Percentiles rank a stretch among this genome's conserved stretches.
Conservation (phyloP, 2,797 vertebrate species). For the Mormyrops boulengeri region DNA sequence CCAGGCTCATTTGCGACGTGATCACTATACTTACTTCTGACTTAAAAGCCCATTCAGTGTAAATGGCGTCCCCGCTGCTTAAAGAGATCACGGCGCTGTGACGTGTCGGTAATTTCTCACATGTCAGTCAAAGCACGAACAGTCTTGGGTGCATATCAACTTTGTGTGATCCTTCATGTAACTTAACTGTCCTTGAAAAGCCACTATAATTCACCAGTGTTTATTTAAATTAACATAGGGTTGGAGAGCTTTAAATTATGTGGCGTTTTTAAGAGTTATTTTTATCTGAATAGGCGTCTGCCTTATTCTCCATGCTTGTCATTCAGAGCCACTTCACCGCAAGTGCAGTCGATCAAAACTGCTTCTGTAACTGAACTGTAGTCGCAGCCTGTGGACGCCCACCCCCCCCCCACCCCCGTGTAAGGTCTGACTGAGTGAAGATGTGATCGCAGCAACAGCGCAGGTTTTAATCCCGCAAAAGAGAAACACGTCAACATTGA, state of each 20-base stretch:
- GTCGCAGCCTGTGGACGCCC: neutral
- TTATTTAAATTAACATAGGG: neutral
- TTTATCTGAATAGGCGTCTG: neutral
- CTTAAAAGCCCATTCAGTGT: slow-evolving; percentile 26
- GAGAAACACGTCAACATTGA: neutral
- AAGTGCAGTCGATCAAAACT: neutral
- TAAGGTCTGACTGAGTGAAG: neutral
- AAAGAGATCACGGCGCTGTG: neutral
- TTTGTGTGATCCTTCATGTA: neutral
- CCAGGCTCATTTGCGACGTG: slow-evolving; percentile 18
- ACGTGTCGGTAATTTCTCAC: neutral
- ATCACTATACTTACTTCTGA: slow-evolving; percentile 20
- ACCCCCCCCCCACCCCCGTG: neutral
- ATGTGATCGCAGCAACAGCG: neutral
- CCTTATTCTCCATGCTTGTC: slow-evolving; percentile 17
- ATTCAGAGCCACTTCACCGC: neutral
- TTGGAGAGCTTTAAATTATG: neutral
- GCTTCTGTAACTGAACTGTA: neutral
- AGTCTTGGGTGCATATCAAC: neutral
- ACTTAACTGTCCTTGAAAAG: slow-evolving; percentile 12
- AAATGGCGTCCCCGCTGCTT: neutral
- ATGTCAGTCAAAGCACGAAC: neutral
- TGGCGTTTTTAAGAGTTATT: neutral
- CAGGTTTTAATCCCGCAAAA: neutral
- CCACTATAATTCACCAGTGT: neutral